These are phyloP conservation scores for Mormyrus lacerda DNA, from an alignment of 2,113 vertebrate genomes.

Conservation along the genomic window DNA sequence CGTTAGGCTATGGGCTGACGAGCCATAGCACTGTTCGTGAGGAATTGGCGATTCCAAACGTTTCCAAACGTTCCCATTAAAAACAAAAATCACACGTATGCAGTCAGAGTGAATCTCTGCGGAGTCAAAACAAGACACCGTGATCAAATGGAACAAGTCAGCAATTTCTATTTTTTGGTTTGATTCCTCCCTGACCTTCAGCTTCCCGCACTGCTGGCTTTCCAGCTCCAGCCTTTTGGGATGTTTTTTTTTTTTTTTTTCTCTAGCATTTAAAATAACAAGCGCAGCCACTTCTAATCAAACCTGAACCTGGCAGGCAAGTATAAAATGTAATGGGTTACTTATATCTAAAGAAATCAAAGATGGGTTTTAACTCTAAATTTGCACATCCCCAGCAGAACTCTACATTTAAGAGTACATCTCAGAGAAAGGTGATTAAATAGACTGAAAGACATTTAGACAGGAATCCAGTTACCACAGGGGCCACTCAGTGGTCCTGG, in stretches of 20 bases:
- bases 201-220: background rate
- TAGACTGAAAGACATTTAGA: background rate
- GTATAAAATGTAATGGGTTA: background rate
- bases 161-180: conserved; percentile 5
- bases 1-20: background rate
- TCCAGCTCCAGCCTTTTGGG: conserved; percentile 3
- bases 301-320: background rate
- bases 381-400: background rate
- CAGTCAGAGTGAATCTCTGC: background rate
- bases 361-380: background rate
- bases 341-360: background rate
- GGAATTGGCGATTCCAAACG: background rate
- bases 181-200: background rate
- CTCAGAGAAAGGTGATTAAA: background rate
- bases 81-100: background rate
- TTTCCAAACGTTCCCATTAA: background rate
- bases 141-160: conserved; percentile 1
- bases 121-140: background rate
- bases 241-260: background rate
- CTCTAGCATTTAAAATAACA: background rate
- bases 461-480: background rate
- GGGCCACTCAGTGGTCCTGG: background rate
- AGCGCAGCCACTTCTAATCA: background rate
- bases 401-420: background rate
- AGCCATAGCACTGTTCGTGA: background rate